Evolutionary conservation across 2,888 invertebrate genomes (phyloP).

Genomic region (Neocrepidodera transversa): DNA sequence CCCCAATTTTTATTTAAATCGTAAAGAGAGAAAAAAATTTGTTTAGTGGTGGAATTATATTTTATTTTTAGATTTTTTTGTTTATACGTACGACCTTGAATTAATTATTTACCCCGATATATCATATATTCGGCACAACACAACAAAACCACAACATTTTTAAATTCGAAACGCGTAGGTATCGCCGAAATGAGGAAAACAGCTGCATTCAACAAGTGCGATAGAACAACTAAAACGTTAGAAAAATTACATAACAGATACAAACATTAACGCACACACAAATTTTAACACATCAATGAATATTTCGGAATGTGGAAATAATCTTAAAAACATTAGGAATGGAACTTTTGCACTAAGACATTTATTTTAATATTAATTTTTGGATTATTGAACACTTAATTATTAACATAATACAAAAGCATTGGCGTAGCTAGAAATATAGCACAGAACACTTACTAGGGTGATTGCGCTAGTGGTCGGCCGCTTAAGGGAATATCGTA

Average conservation of each 20-base stretch:
- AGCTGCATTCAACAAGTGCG: slow-evolving; percentile 14
- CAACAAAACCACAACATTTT: background rate
- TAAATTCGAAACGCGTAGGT: background rate
- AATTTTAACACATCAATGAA: slow-evolving; percentile 8
- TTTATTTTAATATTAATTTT: too few species aligned
- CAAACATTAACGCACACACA: slow-evolving; percentile 17
- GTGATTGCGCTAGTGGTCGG: too few species aligned
- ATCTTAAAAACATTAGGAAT: background rate
- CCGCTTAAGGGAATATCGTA: too few species aligned
- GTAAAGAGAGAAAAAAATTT: too few species aligned
- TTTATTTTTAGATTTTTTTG: too few species aligned
- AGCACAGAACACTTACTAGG: too few species aligned
- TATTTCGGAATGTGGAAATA: slow-evolving; percentile 18
- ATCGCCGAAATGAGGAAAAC: background rate
- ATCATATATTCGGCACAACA: background rate
- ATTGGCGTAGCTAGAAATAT: too few species aligned
- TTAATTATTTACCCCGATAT: background rate
- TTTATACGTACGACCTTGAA: too few species aligned
- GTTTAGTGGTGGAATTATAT: too few species aligned
- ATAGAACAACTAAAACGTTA: slow-evolving; percentile 12
- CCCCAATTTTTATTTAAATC: too few species aligned
- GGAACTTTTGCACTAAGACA: background rate
- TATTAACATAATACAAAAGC: too few species aligned
- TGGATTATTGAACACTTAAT: too few species aligned
- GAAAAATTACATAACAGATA: slow-evolving; percentile 13